These are phyloP conservation scores for Cephalotes varians DNA, from an alignment of 2,888 invertebrate species.

Conservation along the genomic window DNA sequence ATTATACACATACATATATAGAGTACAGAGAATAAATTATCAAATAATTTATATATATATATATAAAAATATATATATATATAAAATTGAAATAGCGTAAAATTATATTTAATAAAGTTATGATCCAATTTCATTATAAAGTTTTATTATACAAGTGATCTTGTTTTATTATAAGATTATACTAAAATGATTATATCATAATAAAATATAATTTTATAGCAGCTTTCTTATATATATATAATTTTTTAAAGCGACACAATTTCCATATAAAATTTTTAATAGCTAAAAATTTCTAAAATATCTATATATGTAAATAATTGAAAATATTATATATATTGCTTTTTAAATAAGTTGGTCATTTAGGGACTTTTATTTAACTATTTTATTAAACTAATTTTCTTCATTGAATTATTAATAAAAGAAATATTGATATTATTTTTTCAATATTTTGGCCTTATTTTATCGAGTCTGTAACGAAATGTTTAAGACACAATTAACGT, in stretches of 20 bases:
- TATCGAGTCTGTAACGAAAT: neutral
- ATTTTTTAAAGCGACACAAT: neutral
- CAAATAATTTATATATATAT: too few relatives aligned
- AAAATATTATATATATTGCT: neutral
- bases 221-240: neutral
- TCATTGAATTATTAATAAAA: neutral
- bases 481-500: slow-evolving; percentile 57
- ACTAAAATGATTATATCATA: neutral
- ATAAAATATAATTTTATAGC: slow-evolving; percentile 6
- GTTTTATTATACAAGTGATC: too few relatives aligned
- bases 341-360: neutral
- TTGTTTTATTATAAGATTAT: slow-evolving; percentile 3
- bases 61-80: neutral
- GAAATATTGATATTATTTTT: neutral
- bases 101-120: slow-evolving; percentile 13
- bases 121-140: neutral
- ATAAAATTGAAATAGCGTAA: neutral
- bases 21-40: too few relatives aligned
- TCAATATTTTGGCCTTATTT: slow-evolving; percentile 4
- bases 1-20: too few relatives aligned
- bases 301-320: neutral
- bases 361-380: neutral
- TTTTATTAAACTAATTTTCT: neutral
- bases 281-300: neutral
- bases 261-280: neutral